Conservation (phyloP, 1,140 invertebrate species). For the Tribolium madens region DNA sequence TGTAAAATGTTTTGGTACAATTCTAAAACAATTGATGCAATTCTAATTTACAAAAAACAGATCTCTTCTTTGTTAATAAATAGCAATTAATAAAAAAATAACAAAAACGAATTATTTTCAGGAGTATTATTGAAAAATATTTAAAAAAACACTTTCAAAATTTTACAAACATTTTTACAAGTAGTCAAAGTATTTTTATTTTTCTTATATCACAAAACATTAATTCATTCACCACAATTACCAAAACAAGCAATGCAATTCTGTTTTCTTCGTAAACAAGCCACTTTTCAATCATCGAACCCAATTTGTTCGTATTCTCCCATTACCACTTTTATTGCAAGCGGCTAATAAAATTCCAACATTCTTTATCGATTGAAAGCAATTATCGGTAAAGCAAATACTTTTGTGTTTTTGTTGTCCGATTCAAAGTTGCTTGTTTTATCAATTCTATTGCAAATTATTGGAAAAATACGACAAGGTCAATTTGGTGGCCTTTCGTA, state of each 20-base stretch:
- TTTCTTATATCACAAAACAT: too few relatives aligned
- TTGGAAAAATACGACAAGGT: neutral
- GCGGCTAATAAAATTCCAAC: constrained; percentile 4
- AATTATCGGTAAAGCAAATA: neutral
- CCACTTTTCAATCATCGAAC: neutral
- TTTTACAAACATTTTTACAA: too few relatives aligned
- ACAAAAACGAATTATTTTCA: too few relatives aligned
- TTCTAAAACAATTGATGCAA: too few relatives aligned
- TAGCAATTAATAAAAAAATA: too few relatives aligned
- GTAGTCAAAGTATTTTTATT: too few relatives aligned
- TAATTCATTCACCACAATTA: neutral
- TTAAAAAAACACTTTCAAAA: too few relatives aligned
- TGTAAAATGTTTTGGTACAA: too few relatives aligned
- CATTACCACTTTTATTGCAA: neutral
- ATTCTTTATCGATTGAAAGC: neutral
- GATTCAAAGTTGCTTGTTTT: neutral
- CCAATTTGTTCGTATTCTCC: neutral
- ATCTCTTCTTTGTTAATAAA: too few relatives aligned
- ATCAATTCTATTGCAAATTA: neutral
- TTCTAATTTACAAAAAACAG: too few relatives aligned
- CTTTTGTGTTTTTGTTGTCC: neutral
- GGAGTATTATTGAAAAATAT: too few relatives aligned
- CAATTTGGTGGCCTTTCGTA: neutral
- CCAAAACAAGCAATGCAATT: neutral
- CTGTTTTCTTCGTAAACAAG: neutral